Base-by-base conservation (phyloP, 2,888 invertebrate species). In the Invenusta paracnida region DNA sequence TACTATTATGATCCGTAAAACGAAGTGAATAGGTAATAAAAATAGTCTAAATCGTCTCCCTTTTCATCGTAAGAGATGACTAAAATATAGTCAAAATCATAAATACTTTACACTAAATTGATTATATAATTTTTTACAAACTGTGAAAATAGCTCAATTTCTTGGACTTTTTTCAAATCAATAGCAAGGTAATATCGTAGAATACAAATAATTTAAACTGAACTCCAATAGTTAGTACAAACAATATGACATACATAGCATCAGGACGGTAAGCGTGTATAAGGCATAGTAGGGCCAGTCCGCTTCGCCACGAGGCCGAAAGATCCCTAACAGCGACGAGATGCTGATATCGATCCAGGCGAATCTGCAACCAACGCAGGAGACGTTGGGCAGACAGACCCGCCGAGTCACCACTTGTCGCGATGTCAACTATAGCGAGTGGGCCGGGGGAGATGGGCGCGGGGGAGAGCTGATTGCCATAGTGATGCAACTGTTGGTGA, bases 191-290 rank as follows among this genome's bases (percentile, higher is more conserved):
- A n/a, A n/a, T n/a, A n/a, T n/a, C n/a, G n/a, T n/a, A n/a, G n/a
- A n/a, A n/a, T n/a, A n/a, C n/a, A n/a, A n/a, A n/a, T n/a, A n/a
- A n/a, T n/a, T n/a, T n/a, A n/a, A n/a, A n/a, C n/a, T n/a, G n/a
- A n/a, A n/a, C n/a, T n/a, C n/a, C n/a, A n/a, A n/a, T n/a, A n/a
- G n/a, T n/a, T n/a, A n/a, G n/a, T n/a, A n/a, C n/a, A n/a, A n/a
- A n/a, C n/a, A n/a, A n/a, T n/a, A n/a, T 73, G 17, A 27, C 25
- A 28, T 67, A 84, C 84, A 85, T 82, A 31, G 81, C 23, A 0
- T 85, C 81, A 1, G 85, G 85, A 29, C 85, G 29, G 23, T 85
- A 85, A 73, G 81, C 67, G 79, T 85, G 85, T 0, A 85, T 85
- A 67, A 85, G 79, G 28, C 85, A 85, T 1, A 85, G 79, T 27